A percentile compares a stretch with the other conserved stretches of the same genome.
Conservation (phyloP, 2,888 invertebrate species). For the Hololepta plana region DNA sequence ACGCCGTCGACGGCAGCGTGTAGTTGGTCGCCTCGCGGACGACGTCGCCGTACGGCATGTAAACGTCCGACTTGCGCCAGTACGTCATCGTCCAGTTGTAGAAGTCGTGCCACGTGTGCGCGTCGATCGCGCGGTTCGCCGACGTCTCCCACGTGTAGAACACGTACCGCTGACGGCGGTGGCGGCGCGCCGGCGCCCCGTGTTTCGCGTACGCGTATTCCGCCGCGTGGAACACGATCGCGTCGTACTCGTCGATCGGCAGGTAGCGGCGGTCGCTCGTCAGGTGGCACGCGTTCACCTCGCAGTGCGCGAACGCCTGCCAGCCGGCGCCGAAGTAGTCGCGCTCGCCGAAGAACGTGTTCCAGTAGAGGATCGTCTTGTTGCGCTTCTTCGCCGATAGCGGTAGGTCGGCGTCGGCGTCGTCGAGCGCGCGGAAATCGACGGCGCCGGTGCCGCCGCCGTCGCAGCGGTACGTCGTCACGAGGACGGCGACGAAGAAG, state of each 20-base stretch:
- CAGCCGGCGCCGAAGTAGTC: constrained; percentile 12
- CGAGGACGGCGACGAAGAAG: too few relatives aligned
- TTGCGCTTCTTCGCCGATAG: too few relatives aligned
- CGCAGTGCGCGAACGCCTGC: constrained; percentile 17
- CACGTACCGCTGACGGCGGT: constrained; percentile 29
- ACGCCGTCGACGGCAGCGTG: constrained; percentile 10
- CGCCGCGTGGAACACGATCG: constrained; percentile 32
- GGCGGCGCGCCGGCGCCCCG: constrained; percentile 23
- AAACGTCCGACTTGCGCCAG: constrained; percentile 22
- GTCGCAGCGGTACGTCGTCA: too few relatives aligned
- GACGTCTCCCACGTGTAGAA: constrained; percentile 30
- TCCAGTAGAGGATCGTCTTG: constrained; percentile 14
- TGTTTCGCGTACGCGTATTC: constrained; percentile 13
- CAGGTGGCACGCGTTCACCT: constrained; percentile 27
- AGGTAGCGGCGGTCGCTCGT: constrained; percentile 22
- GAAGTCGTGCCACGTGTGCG: too few relatives aligned
- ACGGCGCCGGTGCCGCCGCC: too few relatives aligned
- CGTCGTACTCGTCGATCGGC: constrained; percentile 28
- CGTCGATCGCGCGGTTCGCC: too few relatives aligned
- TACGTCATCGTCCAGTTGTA: constrained; percentile 41
- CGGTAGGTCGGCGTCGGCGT: too few relatives aligned
- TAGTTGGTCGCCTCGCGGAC: constrained; percentile 11
- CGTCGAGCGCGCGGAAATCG: too few relatives aligned
- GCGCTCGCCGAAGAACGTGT: constrained; percentile 12
- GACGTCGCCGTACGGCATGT: constrained; percentile 24